Base-by-base conservation (phyloP, 2,113 vertebrate species). In the Dendrocopos noguchii region DNA sequence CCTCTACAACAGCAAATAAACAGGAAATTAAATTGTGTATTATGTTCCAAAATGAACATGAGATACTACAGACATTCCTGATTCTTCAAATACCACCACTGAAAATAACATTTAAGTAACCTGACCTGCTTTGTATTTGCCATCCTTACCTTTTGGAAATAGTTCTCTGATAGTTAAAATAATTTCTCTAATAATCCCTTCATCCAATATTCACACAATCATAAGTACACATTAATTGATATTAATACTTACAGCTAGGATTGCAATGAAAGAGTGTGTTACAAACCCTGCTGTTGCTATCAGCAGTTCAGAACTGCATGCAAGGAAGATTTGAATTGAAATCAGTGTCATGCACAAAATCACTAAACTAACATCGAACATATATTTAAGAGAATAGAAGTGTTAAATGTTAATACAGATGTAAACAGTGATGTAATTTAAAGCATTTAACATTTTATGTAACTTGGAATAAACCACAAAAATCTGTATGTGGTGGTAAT, bases 311-410 rank as follows among this genome's bases (percentile, higher is more conserved):
- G 86, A 97, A 83, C 8, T 74, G 81, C 79, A 80, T 29, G 18
- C 85, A 78, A 76, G 63, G 71, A 89, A 87, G 85, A 91, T 85
- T 18, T 91, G 77, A 93, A 91, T 91, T 93, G 27, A 75, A 94
- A 94, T 95, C 90, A 88, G 70, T 42, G 76, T 77, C 92, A 95
- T 57, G 75, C 64, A 92, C 50, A 91, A 96, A 93, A 73, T 80
- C 89, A 95, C 80, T 86, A 94, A 73, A 66, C 82, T 83, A 87
- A 92, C 76, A 95, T 84, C 94, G 87, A 91, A 86, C 50, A 25
- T 80, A 90, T 85, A 92, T 55, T 76, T 76, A 84, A 63, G 63
- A 90, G 70, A 90, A 82, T 4, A 84, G 29, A 91, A 88, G 39
- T 72, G 34, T 14, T 88, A 81, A 88, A 85, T 80, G n/a, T 52